Conservation (phyloP, 1,140 invertebrate species). For the Drosophila serrata region DNA sequence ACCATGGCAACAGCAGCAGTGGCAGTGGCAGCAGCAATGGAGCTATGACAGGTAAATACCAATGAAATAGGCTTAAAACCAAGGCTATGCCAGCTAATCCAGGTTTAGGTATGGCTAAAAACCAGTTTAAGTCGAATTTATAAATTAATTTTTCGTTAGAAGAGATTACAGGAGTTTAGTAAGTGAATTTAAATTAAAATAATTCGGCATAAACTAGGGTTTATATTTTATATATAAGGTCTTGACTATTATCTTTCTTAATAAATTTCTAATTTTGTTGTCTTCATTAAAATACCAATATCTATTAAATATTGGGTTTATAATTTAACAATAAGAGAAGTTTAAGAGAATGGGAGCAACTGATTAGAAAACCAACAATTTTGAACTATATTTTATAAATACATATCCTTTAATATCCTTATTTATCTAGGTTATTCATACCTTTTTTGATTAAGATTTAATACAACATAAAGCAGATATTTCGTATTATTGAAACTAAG, state of each 20-base stretch:
- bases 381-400: no score
- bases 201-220: background rate
- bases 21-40: slow-evolving; percentile 58
- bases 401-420: no score
- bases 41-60: slow-evolving; percentile 76
- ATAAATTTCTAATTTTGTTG: no score
- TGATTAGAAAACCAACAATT: background rate
- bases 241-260: no score
- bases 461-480: background rate
- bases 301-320: background rate
- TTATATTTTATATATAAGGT: no score
- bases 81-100: background rate
- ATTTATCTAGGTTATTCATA: background rate
- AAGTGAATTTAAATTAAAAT: background rate
- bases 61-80: background rate
- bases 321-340: background rate
- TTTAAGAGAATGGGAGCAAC: background rate
- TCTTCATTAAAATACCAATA: no score
- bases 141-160: background rate
- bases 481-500: background rate
- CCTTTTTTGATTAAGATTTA: background rate
- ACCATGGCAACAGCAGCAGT: slow-evolving; percentile 36
- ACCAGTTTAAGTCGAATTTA: background rate
- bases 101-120: background rate
- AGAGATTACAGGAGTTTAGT: background rate